These are phyloP conservation scores for Griposia aprilina DNA, from an alignment of 2,888 invertebrate genomes.

Conservation along the genomic window DNA sequence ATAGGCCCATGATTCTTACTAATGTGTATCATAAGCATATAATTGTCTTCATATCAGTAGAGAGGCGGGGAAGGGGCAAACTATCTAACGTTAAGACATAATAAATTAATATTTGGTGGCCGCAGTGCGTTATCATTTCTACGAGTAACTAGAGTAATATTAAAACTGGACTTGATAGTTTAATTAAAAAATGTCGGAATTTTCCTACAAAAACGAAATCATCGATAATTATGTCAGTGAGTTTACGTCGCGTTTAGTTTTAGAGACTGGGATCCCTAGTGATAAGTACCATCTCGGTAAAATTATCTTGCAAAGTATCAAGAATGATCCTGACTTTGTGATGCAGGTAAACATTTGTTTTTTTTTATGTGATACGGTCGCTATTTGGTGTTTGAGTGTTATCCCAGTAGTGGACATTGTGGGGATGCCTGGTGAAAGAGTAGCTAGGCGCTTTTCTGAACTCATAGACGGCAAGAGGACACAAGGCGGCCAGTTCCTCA, in stretches of 20 bases:
- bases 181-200: constrained; percentile 14
- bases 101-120: neutral
- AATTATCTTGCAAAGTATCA: constrained; percentile 54
- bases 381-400: too few relatives aligned
- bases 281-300: constrained; percentile 73
- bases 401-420: too few relatives aligned
- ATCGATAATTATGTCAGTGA: constrained; percentile 67
- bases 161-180: neutral
- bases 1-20: too few relatives aligned
- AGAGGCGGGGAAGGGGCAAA: neutral
- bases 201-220: constrained; percentile 29
- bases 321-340: constrained; percentile 56
- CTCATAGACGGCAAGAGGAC: too few relatives aligned
- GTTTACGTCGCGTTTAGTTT: constrained; percentile 68
- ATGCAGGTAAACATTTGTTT: constrained; percentile 51
- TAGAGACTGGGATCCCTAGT: constrained; percentile 68
- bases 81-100: neutral
- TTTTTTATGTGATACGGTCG: too few relatives aligned
- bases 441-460: too few relatives aligned
- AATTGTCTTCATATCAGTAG: too few relatives aligned
- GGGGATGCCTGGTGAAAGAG: too few relatives aligned
- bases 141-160: neutral
- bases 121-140: neutral
- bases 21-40: too few relatives aligned
- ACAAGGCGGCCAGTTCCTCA: too few relatives aligned